Conservation (phyloP, 2,888 invertebrate genomes). For the Tubiluchus corallicola region DNA sequence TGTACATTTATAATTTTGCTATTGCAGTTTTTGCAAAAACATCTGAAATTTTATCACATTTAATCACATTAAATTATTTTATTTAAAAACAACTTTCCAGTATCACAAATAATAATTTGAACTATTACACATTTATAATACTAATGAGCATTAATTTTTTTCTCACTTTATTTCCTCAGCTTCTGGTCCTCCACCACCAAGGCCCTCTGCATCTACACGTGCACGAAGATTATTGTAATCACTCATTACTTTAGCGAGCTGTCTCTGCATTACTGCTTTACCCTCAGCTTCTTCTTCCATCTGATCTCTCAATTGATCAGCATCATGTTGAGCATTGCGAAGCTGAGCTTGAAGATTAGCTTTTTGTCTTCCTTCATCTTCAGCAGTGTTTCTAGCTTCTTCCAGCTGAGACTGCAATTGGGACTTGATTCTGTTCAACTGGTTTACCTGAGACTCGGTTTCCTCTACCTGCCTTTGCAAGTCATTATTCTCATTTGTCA, state of each 20-base stretch:
- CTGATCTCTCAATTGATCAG: slow-evolving; percentile 96
- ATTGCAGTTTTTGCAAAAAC: too few species aligned
- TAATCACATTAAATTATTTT: too few species aligned
- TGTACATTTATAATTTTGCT: too few species aligned
- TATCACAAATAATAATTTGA: too few species aligned
- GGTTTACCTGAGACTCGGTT: slow-evolving; percentile 90
- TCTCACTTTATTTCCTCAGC: neutral
- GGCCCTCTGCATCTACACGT: neutral
- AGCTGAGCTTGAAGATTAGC: slow-evolving; percentile 44
- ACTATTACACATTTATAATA: neutral
- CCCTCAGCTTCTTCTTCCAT: slow-evolving; percentile 94
- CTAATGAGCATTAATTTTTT: neutral
- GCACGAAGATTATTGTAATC: neutral
- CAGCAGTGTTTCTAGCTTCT: slow-evolving; percentile 91
- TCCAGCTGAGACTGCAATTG: slow-evolving; percentile 88
- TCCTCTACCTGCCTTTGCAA: slow-evolving; percentile 91
- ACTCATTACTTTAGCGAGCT: slow-evolving; percentile 39
- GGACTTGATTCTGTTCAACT: slow-evolving; percentile 85
- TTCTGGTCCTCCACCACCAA: neutral
- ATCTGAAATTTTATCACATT: too few species aligned
- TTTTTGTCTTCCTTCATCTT: slow-evolving; percentile 56
- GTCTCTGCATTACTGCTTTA: slow-evolving; percentile 95
- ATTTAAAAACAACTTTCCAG: too few species aligned
- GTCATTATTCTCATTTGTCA: slow-evolving; percentile 92
- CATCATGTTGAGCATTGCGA: slow-evolving; percentile 96